Evolutionary conservation across 2,113 vertebrate genomes (phyloP).

Genomic region (Sebastes schlegelii): DNA sequence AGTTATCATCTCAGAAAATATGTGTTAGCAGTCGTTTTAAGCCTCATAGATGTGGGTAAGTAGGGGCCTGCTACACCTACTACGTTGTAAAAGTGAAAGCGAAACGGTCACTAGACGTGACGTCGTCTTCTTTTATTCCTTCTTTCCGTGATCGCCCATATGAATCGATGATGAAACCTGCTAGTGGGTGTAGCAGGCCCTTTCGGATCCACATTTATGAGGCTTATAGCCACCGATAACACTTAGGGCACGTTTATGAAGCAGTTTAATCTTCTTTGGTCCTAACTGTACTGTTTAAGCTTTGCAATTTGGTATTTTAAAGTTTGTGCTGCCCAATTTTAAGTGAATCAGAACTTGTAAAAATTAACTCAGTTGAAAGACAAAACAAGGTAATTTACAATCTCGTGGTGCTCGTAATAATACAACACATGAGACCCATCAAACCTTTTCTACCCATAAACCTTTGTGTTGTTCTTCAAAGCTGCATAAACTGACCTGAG

Average conservation of each 20-base stretch:
- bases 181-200: too few relatives aligned
- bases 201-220: too few relatives aligned
- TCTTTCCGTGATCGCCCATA: too few relatives aligned
- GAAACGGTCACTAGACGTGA: too few relatives aligned
- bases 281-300: background rate
- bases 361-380: background rate
- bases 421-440: background rate
- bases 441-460: background rate
- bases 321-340: background rate
- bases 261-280: background rate
- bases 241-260: background rate
- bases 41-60: too few relatives aligned
- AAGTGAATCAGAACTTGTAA: background rate
- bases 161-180: too few relatives aligned
- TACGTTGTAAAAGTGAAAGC: too few relatives aligned
- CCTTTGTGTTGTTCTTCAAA: background rate
- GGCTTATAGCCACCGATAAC: too few relatives aligned
- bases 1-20: too few relatives aligned
- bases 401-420: background rate
- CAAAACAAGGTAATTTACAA: background rate
- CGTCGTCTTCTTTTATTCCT: too few relatives aligned
- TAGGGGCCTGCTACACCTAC: too few relatives aligned
- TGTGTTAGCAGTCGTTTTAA: too few relatives aligned
- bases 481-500: background rate
- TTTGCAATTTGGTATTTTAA: background rate